These are phyloP conservation scores for Syndactyla subalaris DNA, from an alignment of 2,797 vertebrate species.

Conservation along the genomic window DNA sequence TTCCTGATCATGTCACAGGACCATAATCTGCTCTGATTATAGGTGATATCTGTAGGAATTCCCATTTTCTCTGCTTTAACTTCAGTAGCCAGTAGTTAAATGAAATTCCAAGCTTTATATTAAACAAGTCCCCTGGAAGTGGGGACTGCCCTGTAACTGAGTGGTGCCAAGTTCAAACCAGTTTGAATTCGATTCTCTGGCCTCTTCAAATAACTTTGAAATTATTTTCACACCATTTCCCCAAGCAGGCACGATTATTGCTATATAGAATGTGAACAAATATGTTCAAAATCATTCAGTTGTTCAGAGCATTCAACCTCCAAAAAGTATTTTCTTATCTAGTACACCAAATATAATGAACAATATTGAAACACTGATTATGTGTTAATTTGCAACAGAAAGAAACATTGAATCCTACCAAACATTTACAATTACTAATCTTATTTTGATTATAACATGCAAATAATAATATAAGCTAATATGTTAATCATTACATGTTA, in stretches of 20 bases:
- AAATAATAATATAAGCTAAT: background rate
- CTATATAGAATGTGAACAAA: background rate
- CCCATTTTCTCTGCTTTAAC: background rate
- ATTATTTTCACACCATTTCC: background rate
- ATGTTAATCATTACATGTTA: background rate
- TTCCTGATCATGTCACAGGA: background rate
- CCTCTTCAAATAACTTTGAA: background rate
- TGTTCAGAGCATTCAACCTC: background rate
- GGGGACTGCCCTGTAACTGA: background rate
- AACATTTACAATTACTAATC: background rate
- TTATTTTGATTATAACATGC: background rate
- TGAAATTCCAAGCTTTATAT: background rate
- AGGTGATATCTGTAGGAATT: background rate
- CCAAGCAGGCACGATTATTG: background rate
- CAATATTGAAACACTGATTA: background rate
- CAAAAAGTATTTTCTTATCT: background rate
- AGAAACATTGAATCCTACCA: background rate
- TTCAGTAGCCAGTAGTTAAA: background rate
- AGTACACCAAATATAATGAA: background rate
- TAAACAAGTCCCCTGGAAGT: background rate
- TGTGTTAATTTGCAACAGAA: background rate
- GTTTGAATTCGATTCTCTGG: background rate
- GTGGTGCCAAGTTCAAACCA: background rate
- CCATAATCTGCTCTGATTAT: background rate
- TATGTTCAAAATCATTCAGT: background rate